Conservation (phyloP, 1,140 invertebrate species). For the Diabrotica undecimpunctata region DNA sequence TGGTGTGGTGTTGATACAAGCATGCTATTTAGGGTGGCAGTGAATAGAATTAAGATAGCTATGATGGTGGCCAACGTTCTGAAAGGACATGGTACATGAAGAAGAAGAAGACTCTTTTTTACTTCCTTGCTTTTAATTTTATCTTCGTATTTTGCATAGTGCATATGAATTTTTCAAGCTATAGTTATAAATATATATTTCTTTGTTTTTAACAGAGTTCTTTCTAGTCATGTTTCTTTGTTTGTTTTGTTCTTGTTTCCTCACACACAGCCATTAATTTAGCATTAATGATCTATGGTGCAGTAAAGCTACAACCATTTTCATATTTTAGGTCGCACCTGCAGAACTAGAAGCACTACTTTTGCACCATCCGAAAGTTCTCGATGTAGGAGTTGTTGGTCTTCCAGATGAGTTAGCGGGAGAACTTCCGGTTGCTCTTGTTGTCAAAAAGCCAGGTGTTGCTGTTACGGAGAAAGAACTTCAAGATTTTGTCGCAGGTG, state of each 20-base stretch:
- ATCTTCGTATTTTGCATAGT: no score
- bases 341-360: slow-evolving; percentile 71
- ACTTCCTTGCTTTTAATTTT: no score
- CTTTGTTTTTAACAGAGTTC: no score
- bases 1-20: no score
- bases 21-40: no score
- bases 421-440: slow-evolving; percentile 68
- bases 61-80: no score
- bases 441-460: slow-evolving; percentile 54
- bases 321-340: slow-evolving; percentile 61
- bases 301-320: background rate
- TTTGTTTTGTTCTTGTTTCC: background rate
- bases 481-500: slow-evolving; percentile 50
- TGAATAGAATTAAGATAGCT: no score
- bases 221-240: background rate
- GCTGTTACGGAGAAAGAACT: slow-evolving; percentile 52
- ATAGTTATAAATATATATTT: no score
- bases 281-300: no score
- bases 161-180: no score
- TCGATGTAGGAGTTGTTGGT: slow-evolving; percentile 71
- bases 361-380: slow-evolving; percentile 60
- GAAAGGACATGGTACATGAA: no score
- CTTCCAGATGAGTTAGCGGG: slow-evolving; percentile 61
- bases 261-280: background rate
- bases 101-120: no score